These are phyloP conservation scores for Rhagoletis zephyria DNA, from an alignment of 1,140 invertebrate genomes.

Conservation along the genomic window DNA sequence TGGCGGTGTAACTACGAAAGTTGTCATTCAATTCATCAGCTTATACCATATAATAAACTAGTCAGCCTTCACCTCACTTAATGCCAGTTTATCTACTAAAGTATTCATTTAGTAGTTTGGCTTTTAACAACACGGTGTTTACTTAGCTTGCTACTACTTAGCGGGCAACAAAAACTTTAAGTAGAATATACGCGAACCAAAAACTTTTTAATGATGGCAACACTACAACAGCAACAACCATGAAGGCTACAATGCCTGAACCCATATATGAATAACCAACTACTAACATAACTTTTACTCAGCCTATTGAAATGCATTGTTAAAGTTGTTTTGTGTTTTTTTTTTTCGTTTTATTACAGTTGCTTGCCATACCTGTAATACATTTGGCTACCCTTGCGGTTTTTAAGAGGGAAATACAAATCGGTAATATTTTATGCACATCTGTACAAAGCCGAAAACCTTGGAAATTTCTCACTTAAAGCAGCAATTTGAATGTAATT, in stretches of 20 bases:
- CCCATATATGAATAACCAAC: not conserved
- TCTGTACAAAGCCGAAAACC: not conserved
- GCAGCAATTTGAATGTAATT: conserved; percentile 31
- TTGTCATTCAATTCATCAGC: no score
- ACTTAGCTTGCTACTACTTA: not conserved
- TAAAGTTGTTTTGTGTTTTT: conserved; percentile 11
- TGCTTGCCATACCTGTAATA: not conserved
- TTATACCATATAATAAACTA: no score
- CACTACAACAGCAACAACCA: conserved; percentile 18
- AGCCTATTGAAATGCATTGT: conserved; percentile 16
- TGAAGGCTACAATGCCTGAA: no score
- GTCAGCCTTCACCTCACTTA: no score
- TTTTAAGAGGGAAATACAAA: not conserved
- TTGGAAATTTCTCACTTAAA: not conserved
- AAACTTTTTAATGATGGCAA: conserved; percentile 47
- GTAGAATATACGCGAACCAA: not conserved
- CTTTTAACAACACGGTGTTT: no score
- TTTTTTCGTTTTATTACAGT: not conserved
- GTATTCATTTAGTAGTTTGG: no score
- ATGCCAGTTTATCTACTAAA: no score
- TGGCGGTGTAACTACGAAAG: no score
- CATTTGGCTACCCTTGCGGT: conserved; percentile 2
- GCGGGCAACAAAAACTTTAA: conserved; percentile 4
- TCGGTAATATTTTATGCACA: no score
- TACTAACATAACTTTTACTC: not conserved